phyloP scores from a whole-genome alignment of 2,888 invertebrate species.

The Ethmia dodecea region DNA sequence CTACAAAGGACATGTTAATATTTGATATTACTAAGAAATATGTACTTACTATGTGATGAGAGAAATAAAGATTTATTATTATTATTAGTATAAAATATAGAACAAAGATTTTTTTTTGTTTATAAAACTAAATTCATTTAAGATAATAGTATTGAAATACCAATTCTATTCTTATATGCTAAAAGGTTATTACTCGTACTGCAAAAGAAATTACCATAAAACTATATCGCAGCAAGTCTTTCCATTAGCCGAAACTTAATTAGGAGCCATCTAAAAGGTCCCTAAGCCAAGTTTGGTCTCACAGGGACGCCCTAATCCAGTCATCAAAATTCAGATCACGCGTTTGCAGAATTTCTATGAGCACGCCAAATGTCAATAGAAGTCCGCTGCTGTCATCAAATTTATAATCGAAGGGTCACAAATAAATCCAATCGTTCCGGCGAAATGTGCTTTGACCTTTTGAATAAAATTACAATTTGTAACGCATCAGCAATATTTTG shows the following conservation, averaged over 20 bases:
- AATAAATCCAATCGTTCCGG: conserved; percentile 17
- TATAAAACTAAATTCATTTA: too few species aligned
- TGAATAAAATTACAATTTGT: conserved; percentile 8
- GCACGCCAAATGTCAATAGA: conserved; percentile 52
- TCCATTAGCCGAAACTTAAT: conserved; percentile 56
- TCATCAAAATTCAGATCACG: conserved; percentile 64
- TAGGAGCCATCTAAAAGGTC: conserved; percentile 52
- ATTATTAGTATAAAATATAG: too few species aligned
- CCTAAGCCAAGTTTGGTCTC: conserved; percentile 49
- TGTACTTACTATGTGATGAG: too few species aligned
- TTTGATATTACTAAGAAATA: too few species aligned
- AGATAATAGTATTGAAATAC: too few species aligned
- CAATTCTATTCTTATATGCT: too few species aligned
- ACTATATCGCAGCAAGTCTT: conserved; percentile 48
- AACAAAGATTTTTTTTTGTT: too few species aligned
- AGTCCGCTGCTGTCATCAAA: conserved; percentile 43
- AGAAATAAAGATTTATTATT: too few species aligned
- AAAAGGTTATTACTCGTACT: too few species aligned
- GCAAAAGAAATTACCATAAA: too few species aligned
- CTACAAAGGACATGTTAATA: too few species aligned
- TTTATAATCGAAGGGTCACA: conserved; percentile 23
- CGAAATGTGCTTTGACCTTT: conserved; percentile 6
- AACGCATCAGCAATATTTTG: too few species aligned
- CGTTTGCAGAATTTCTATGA: conserved; percentile 53
- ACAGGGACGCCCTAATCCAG: conserved; percentile 49